These are phyloP conservation scores for Corythoichthys haematopterus DNA, from an alignment of 2,113 vertebrate species.

Conservation along the genomic window DNA sequence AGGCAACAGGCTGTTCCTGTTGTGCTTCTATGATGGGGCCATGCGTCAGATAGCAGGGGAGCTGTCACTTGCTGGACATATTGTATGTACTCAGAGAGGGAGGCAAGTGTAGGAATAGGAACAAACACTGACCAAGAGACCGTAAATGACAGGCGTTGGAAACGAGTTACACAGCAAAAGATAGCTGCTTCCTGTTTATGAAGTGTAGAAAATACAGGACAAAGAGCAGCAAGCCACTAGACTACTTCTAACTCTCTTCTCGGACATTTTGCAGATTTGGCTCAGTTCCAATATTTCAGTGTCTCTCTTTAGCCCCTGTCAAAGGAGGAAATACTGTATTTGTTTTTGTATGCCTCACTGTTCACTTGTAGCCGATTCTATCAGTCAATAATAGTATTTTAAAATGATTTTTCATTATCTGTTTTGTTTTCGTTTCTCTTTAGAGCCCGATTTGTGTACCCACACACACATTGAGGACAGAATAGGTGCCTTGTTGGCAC, in stretches of 20 bases:
- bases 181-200: constrained; percentile 66
- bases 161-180: constrained; percentile 24
- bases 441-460: too few species aligned
- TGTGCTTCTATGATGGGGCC: constrained; percentile 29
- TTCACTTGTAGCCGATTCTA: neutral
- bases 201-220: constrained; percentile 42
- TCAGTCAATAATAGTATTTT: too few species aligned
- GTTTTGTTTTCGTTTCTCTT: too few species aligned
- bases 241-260: constrained; percentile 25
- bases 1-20: constrained; percentile 1
- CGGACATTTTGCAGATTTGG: constrained; percentile 39
- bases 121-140: constrained; percentile 21
- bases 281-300: constrained; percentile 15
- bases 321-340: neutral
- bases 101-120: constrained; percentile 26
- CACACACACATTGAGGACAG: too few species aligned
- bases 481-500: too few species aligned
- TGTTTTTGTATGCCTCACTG: neutral
- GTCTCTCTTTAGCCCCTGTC: constrained; percentile 15
- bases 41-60: constrained; percentile 11
- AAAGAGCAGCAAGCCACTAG: constrained; percentile 31
- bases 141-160: constrained; percentile 35
- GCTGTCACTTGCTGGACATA: constrained; percentile 33
- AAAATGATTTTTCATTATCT: too few species aligned
- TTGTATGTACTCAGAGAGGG: constrained; percentile 15